Conservation (phyloP, 2,888 invertebrate genomes). For the Gymnosoma rotundatum region DNA sequence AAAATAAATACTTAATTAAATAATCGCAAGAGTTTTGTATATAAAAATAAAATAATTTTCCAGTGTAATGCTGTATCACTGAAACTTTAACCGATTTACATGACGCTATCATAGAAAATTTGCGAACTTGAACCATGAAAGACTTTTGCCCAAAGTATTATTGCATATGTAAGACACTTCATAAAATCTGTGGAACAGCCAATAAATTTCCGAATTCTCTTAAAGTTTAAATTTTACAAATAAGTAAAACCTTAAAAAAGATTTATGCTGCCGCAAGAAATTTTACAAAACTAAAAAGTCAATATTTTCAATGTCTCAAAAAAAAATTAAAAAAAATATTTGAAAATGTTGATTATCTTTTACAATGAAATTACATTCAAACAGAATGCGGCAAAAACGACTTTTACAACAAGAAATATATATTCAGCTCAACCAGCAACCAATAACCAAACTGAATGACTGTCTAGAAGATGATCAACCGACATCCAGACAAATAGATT, state of each 20-base stretch:
- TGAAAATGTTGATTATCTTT: conserved; percentile 5
- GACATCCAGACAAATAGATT: conserved; percentile 65
- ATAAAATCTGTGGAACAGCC: too few species aligned
- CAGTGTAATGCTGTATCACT: too few species aligned
- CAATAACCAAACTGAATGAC: conserved; percentile 46
- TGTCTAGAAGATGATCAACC: conserved; percentile 59
- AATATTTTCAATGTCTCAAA: conserved; percentile 21
- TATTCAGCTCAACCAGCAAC: conserved; percentile 30
- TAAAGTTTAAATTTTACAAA: too few species aligned
- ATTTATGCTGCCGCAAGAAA: not conserved
- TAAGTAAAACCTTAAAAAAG: not conserved
- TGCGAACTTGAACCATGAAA: too few species aligned
- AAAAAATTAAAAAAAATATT: not conserved
- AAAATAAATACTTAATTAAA: too few species aligned
- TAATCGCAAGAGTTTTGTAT: too few species aligned
- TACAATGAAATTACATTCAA: conserved; percentile 22
- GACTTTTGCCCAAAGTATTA: too few species aligned
- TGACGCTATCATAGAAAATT: too few species aligned
- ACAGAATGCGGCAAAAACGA: conserved; percentile 21
- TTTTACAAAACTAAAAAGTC: not conserved
- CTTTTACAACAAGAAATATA: conserved; percentile 14
- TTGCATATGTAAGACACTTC: too few species aligned
- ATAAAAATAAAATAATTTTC: too few species aligned
- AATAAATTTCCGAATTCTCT: too few species aligned
- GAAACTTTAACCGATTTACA: too few species aligned